Percentiles rank a stretch among this genome's conserved stretches.
These are phyloP conservation scores for Notolabrus celidotus DNA, from an alignment of 2,797 vertebrate genomes.

Conservation along the genomic window DNA sequence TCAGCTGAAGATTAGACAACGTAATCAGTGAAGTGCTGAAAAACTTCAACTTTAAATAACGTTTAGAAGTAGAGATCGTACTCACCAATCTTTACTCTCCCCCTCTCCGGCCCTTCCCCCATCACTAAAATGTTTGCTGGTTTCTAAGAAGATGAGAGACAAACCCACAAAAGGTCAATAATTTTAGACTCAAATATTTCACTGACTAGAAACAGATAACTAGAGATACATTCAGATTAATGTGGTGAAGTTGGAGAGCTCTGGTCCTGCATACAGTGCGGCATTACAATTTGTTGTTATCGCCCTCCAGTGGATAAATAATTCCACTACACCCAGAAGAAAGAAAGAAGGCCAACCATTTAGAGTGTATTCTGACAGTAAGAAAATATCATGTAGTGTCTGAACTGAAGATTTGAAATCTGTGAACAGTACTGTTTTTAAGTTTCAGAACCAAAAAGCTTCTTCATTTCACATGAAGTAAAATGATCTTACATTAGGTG, in stretches of 20 bases:
- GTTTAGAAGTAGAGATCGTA: conserved; percentile 27
- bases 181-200: not conserved
- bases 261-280: not conserved
- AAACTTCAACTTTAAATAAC: not conserved
- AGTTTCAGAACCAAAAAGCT: not conserved
- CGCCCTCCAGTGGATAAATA: conserved; percentile 71
- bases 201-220: conserved; percentile 9
- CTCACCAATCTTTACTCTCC: conserved; percentile 99
- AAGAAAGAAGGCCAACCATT: not conserved
- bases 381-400: not conserved
- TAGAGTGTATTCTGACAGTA: conserved; percentile 2
- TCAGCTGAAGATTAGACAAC: conserved; percentile 86
- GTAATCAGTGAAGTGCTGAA: not conserved
- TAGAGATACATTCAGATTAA: not conserved
- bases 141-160: conserved; percentile 88
- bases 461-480: not conserved
- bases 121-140: conserved; percentile 99
- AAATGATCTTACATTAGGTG: not conserved
- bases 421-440: not conserved
- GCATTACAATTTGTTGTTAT: conserved; percentile 27
- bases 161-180: conserved; percentile 6
- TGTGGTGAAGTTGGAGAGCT: conserved; percentile 15
- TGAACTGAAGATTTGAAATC: not conserved
- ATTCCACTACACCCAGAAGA: not conserved
- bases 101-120: conserved; percentile 99